These are phyloP conservation scores for Pseudorectes ferrugineus DNA, from an alignment of 2,113 vertebrate genomes.

Conservation along the genomic window DNA sequence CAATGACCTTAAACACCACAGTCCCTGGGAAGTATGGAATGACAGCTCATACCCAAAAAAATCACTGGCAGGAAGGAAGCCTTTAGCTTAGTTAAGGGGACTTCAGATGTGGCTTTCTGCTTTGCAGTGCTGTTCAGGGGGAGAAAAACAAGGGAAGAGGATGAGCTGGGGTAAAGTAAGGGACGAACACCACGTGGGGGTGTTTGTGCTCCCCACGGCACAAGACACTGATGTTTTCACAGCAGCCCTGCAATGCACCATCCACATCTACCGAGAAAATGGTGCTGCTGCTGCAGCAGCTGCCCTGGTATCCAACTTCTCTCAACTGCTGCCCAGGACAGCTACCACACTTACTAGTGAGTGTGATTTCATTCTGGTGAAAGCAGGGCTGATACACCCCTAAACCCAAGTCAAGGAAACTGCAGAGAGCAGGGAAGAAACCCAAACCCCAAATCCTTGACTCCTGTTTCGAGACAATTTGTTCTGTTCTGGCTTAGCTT, in stretches of 20 bases:
- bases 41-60: background rate
- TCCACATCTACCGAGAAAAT: background rate
- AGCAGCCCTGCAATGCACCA: background rate
- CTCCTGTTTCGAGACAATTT: background rate
- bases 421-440: background rate
- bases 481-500: background rate
- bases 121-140: background rate
- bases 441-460: background rate
- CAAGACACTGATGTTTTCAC: background rate
- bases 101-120: background rate
- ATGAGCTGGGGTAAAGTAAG: background rate
- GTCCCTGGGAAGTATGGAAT: background rate
- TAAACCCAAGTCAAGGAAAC: background rate
- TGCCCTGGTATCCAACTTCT: fast-evolving
- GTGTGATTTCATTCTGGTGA: background rate
- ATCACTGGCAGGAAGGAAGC: background rate
- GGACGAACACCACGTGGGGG: fast-evolving
- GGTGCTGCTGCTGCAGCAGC: background rate
- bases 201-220: fast-evolving
- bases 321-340: background rate
- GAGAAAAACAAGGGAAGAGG: background rate
- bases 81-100: background rate
- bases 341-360: background rate
- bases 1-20: background rate
- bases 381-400: background rate